A percentile compares a stretch with the other conserved stretches of the same genome.
phyloP scores from a whole-genome alignment of 2,113 vertebrate genomes.

The Pristiophorus japonicus region DNA sequence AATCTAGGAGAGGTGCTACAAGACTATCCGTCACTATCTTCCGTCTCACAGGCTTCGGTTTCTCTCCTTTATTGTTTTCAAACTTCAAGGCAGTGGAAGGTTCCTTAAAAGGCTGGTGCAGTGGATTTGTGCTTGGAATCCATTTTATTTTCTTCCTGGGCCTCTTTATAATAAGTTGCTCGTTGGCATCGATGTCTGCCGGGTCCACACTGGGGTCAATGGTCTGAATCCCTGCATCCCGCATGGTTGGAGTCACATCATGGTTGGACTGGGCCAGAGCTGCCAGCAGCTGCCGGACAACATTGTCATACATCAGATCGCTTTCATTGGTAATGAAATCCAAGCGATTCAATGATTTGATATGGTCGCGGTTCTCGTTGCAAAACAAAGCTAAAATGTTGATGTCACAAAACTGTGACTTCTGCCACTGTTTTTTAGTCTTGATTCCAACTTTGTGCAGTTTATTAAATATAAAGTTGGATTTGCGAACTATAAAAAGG shows the following conservation, averaged over 20 bases:
- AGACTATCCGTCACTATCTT: slow-evolving; percentile 81
- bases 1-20: slow-evolving; percentile 80
- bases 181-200: slow-evolving; percentile 70
- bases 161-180: slow-evolving; percentile 81
- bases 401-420: slow-evolving; percentile 97
- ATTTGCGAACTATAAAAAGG: slow-evolving; percentile 95
- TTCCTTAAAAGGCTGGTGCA: slow-evolving; percentile 95
- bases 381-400: slow-evolving; percentile 99
- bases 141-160: slow-evolving; percentile 95
- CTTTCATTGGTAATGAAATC: slow-evolving; percentile 99
- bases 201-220: slow-evolving; percentile 81
- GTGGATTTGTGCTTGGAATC: slow-evolving; percentile 81
- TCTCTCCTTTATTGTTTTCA: slow-evolving; percentile 83
- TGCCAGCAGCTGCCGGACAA: slow-evolving; percentile 91
- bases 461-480: slow-evolving; percentile 98
- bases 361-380: slow-evolving; percentile 97
- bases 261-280: slow-evolving; percentile 94
- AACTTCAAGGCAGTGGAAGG: slow-evolving; percentile 75
- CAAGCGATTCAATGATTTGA: slow-evolving; percentile 93
- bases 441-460: slow-evolving; percentile 97
- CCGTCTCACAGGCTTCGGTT: slow-evolving; percentile 79
- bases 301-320: slow-evolving; percentile 97
- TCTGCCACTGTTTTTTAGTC: slow-evolving; percentile 90
- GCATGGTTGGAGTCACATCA: slow-evolving; percentile 84
- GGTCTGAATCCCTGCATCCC: slow-evolving; percentile 84